Evolutionary conservation across 2,888 invertebrate genomes (phyloP).

Genomic region (Panorpa germanica): DNA sequence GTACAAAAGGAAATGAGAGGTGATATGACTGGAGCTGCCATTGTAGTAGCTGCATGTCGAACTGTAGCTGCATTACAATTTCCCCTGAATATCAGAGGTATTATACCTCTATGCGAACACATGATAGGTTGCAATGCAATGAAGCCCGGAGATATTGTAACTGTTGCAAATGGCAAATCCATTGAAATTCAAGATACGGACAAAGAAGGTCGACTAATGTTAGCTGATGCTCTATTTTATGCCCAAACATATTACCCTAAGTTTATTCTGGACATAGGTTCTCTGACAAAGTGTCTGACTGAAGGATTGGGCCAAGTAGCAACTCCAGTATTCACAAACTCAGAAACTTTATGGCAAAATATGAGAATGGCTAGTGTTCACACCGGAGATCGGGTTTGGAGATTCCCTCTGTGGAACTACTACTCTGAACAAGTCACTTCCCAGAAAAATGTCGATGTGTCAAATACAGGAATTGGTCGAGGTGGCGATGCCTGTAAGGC

Average conservation of each 20-base stretch:
- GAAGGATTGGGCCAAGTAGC: conserved; percentile 42
- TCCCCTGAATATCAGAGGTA: conserved; percentile 51
- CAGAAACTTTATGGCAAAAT: conserved; percentile 46
- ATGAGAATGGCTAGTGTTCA: conserved; percentile 45
- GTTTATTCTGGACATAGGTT: conserved; percentile 56
- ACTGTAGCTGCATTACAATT: conserved; percentile 48
- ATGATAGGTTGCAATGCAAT: conserved; percentile 58
- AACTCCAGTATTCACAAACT: conserved; percentile 53
- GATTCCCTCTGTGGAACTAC: conserved; percentile 61
- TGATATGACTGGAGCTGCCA: conserved; percentile 73
- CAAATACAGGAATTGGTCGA: conserved; percentile 29
- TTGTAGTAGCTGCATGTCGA: conserved; percentile 46
- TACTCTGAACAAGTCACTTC: conserved; percentile 39
- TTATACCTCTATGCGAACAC: conserved; percentile 62
- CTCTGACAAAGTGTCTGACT: conserved; percentile 46
- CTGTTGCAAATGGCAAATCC: conserved; percentile 51
- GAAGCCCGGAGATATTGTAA: conserved; percentile 61
- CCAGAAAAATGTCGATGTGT: conserved; percentile 27
- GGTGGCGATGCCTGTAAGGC: conserved; percentile 48
- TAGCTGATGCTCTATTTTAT: conserved; percentile 61
- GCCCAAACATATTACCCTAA: conserved; percentile 53
- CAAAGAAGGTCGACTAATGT: conserved; percentile 56
- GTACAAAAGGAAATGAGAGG: conserved; percentile 53
- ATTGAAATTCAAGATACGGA: conserved; percentile 57
- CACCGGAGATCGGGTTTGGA: conserved; percentile 64